Conservation (phyloP, 2,888 invertebrate genomes). For the Erebia epiphron region DNA sequence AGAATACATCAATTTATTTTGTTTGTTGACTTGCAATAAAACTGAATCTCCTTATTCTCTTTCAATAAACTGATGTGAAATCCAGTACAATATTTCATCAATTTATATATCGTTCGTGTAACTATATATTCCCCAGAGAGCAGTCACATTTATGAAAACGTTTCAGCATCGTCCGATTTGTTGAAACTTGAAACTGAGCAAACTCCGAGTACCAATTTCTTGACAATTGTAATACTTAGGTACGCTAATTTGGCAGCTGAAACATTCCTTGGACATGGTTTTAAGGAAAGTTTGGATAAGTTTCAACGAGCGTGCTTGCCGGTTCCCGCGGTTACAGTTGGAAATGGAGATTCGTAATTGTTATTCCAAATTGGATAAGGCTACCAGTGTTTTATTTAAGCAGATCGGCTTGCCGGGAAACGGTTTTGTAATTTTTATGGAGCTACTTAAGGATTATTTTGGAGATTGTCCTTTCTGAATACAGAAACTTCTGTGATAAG, state of each 20-base stretch:
- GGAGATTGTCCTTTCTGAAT: neutral
- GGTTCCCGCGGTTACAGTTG: constrained; percentile 38
- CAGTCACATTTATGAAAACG: neutral
- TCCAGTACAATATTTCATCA: too few relatives aligned
- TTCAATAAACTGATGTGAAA: too few relatives aligned
- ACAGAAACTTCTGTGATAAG: too few relatives aligned
- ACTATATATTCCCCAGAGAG: too few relatives aligned
- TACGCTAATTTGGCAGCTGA: constrained; percentile 44
- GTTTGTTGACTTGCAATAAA: too few relatives aligned
- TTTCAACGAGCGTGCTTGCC: constrained; percentile 34
- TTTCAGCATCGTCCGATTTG: constrained; percentile 18
- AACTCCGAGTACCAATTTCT: constrained; percentile 23
- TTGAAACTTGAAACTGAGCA: constrained; percentile 25
- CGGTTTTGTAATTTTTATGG: constrained; percentile 29
- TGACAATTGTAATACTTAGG: constrained; percentile 39
- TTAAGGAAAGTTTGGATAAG: constrained; percentile 41
- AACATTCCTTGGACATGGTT: constrained; percentile 40
- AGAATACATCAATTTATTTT: too few relatives aligned
- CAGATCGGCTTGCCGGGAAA: constrained; percentile 26
- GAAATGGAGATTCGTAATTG: constrained; percentile 51
- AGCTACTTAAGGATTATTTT: constrained; percentile 28
- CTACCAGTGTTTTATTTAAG: constrained; percentile 42
- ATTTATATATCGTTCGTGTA: too few relatives aligned
- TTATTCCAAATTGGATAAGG: constrained; percentile 47
- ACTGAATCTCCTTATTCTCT: too few relatives aligned